Evolutionary conservation across 2,797 vertebrate genomes (phyloP).

Genomic region (Babyrousa celebensis): DNA sequence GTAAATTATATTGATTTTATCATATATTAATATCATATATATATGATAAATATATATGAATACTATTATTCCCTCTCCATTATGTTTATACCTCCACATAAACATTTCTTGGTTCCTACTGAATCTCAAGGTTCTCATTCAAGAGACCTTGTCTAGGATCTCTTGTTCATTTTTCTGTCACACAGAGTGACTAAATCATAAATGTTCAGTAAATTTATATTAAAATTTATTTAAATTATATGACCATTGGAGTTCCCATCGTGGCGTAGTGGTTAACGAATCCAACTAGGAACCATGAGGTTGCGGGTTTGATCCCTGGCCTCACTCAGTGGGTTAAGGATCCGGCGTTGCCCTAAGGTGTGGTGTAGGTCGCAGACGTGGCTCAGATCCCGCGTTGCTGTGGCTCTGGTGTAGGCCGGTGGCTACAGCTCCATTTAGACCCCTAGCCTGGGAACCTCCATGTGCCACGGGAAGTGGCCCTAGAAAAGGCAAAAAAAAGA

Average conservation of each 20-base stretch:
- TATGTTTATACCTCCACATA: not conserved
- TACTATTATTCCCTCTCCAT: not conserved
- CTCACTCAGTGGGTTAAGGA: no score
- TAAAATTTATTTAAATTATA: constrained; percentile 20
- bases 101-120: not conserved
- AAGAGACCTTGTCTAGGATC: not conserved
- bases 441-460: no score
- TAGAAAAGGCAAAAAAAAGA: no score
- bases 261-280: no score
- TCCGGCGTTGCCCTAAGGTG: no score
- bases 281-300: no score
- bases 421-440: no score
- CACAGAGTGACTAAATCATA: not conserved
- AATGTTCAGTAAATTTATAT: not conserved
- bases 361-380: no score
- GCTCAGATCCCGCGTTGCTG: no score
- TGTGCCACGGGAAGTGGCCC: no score
- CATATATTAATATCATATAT: not conserved
- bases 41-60: not conserved
- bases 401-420: no score
- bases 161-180: not conserved
- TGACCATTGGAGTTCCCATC: not conserved
- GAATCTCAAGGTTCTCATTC: not conserved
- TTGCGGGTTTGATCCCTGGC: no score
- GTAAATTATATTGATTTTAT: constrained; percentile 7